Percentiles rank a stretch among this genome's conserved stretches.
phyloP scores from a whole-genome alignment of 2,888 invertebrate species.

The Melitaea athalia region DNA sequence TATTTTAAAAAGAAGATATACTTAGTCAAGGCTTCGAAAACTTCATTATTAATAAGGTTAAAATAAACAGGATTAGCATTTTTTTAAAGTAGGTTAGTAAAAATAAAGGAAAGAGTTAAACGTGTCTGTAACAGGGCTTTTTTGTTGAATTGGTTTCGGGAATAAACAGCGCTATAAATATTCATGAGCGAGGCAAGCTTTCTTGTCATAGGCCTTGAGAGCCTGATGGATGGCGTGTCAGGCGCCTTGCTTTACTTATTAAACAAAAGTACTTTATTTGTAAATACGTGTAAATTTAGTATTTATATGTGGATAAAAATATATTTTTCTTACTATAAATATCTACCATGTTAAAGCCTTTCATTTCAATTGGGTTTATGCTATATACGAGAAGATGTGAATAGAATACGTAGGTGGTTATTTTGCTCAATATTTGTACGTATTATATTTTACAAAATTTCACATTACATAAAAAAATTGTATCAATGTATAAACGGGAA shows the following conservation, averaged over 20 bases:
- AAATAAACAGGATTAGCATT: background rate
- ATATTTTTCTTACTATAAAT: background rate
- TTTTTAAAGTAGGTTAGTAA: conserved; percentile 2
- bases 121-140: conserved; percentile 11
- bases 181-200: conserved; percentile 75
- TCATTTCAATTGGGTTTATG: too few species aligned
- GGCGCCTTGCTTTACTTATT: conserved; percentile 51
- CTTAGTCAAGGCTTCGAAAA: background rate
- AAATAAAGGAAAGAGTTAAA: conserved; percentile 26
- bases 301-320: conserved; percentile 18
- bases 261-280: conserved; percentile 38
- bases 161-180: conserved; percentile 73
- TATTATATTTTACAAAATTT: too few species aligned
- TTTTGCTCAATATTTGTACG: too few species aligned
- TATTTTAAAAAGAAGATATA: background rate
- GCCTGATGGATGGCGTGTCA: conserved; percentile 72
- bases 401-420: too few species aligned
- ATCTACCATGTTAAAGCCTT: too few species aligned
- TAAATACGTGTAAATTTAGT: conserved; percentile 16
- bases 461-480: background rate
- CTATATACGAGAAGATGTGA: too few species aligned
- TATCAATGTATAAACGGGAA: background rate
- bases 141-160: conserved; percentile 37
- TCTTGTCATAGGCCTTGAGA: conserved; percentile 73
- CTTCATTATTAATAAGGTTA: background rate